Base-by-base conservation (phyloP, 2,113 vertebrate species). In the Ursus arctos region DNA sequence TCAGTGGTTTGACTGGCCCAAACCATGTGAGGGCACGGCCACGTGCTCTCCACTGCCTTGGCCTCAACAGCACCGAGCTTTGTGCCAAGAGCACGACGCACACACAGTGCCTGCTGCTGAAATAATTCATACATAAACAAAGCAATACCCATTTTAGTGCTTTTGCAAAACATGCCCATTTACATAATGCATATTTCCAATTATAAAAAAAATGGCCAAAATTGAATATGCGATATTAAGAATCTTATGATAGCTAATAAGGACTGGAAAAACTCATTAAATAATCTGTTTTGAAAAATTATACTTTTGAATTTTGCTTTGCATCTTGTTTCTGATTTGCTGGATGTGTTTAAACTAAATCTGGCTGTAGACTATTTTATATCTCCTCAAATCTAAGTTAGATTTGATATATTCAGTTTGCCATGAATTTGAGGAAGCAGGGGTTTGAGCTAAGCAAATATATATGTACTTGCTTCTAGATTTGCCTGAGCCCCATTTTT, bases 31-130 rank as follows among this genome's bases (percentile, higher is more conserved):
- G 47, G 49, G 13, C 61, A 67, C 9, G 2, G 7, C 59, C 22
- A 11, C 6, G 12, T 26, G 13, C 18, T 55, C 0, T 18, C 19
- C 4, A 1, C 3, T 2, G 11, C 6, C 0, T 10, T 22, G 18
- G n/a, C 47, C 22, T 24, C 12, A 13, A 18, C 2, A 9, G 18
- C 21, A 11, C 7, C 36, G 16, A 24, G 15, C 3, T 16, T n/a
- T 36, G 61, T 76, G 18, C 36, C 12, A 11, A 31, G 43, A 59
- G 28, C 19, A 10, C 4, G 14, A 14, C 14, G 31, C 4, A 19
- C 47, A 47, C 9, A 6, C 7, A 33, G 6, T 4, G 13, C 11
- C 2, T 22, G n/a, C 31, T 43, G 36, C 36, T 65, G 10, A 86
- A 47, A 33, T 40, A 40, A 51, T 57, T 53, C 67, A 26, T n/a